Conservation (phyloP, 2,797 vertebrate species). For the Gymnoscopelus microlampas region DNA sequence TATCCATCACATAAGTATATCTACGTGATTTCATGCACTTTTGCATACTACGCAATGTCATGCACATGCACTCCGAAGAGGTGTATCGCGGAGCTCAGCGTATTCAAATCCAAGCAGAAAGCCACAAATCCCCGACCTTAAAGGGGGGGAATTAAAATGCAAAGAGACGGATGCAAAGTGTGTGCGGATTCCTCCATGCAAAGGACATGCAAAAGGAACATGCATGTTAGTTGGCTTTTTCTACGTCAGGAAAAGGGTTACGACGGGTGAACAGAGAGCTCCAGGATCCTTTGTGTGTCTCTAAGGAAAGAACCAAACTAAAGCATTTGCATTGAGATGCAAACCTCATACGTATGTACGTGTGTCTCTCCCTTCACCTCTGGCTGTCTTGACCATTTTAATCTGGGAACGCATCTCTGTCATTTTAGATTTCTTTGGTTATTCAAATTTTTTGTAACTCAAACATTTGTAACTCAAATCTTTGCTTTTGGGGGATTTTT, state of each 20-base stretch:
- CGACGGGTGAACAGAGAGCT: conserved; percentile 13
- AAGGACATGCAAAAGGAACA: conserved; percentile 46
- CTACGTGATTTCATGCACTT: too few species aligned
- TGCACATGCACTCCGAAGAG: too few species aligned
- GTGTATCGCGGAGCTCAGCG: too few species aligned
- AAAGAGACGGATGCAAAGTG: conserved; percentile 23
- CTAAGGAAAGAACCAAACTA: not conserved
- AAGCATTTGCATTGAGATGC: conserved; percentile 38
- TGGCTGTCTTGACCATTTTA: too few species aligned
- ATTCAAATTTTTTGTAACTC: too few species aligned
- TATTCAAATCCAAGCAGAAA: not conserved
- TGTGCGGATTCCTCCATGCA: conserved; percentile 22
- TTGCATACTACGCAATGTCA: too few species aligned
- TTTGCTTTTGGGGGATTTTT: too few species aligned
- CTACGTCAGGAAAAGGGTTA: conserved; percentile 6
- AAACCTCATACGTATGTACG: conserved; percentile 2
- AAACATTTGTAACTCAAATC: too few species aligned
- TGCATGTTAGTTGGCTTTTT: conserved; percentile 26
- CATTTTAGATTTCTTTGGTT: too few species aligned
- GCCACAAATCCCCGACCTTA: not conserved
- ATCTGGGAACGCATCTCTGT: too few species aligned
- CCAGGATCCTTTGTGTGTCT: not conserved
- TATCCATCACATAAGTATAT: too few species aligned
- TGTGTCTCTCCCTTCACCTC: not conserved
- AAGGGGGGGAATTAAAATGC: conserved; percentile 8